Evolutionary conservation across 2,797 vertebrate genomes (phyloP).

Genomic region (Anguilla anguilla): DNA sequence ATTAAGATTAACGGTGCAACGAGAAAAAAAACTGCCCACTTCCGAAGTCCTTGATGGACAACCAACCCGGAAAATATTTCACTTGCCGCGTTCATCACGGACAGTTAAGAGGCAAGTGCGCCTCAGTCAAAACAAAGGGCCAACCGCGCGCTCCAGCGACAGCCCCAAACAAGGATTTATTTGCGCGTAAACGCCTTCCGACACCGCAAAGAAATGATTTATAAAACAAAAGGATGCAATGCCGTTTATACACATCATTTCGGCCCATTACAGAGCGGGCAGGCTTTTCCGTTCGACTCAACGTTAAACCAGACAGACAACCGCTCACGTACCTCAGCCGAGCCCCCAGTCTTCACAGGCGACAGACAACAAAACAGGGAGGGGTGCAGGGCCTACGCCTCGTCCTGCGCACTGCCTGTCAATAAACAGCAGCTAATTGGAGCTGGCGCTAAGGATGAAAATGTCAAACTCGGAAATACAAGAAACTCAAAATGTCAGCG

Average conservation of each 20-base stretch:
- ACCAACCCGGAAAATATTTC: too few species aligned
- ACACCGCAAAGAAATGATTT: not conserved
- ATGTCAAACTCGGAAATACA: not conserved
- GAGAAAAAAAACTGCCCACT: not conserved
- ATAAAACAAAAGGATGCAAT: not conserved
- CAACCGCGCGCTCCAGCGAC: not conserved
- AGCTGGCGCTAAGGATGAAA: not conserved
- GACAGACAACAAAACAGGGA: not conserved
- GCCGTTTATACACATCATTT: not conserved
- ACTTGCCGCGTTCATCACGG: not conserved
- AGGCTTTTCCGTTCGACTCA: not conserved
- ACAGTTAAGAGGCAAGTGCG: not conserved
- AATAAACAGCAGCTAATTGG: not conserved
- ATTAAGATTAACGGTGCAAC: not conserved
- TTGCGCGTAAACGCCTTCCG: not conserved
- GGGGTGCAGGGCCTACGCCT: not conserved
- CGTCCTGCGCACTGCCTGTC: not conserved
- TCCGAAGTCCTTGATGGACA: not conserved
- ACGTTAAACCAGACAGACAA: not conserved
- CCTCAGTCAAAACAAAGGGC: not conserved
- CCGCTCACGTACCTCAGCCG: not conserved
- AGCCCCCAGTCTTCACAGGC: not conserved
- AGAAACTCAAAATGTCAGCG: conserved; percentile 10
- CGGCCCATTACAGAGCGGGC: not conserved
- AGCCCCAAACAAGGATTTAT: not conserved